Base-by-base conservation (phyloP, 2,797 vertebrate genomes). In the Cossypha dichroa region DNA sequence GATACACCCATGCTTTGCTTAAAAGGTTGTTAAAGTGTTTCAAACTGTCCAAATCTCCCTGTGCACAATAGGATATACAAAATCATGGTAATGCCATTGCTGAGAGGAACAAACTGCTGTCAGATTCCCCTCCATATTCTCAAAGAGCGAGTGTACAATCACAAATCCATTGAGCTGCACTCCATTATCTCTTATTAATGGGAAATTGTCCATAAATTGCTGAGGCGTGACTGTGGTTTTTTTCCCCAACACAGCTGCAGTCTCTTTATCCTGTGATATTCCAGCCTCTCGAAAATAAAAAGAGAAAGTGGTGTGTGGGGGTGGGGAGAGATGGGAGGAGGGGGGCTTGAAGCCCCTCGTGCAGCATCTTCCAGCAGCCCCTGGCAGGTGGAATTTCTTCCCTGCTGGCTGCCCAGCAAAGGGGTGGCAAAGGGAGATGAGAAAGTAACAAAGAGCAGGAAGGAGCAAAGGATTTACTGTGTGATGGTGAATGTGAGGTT, bases 131-230 rank as follows among this genome's bases (percentile, higher is more conserved):
- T 91, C 66, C 56, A 4, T 51, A 34, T 93, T 88, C 95, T 98
- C 96, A 94, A 85, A 97, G 95, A 97, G 84, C 1, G 5, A 96
- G 73, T 31, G 67, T 96, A 97, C 94, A 96, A 97, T 96, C 66
- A 55, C 92, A 94, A 94, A 97, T 91, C 97, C 94, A 97, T 97
- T 97, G 97, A 98, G 96, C 95, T 87, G 78, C 79, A 87, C 87
- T 97, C 96, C 78, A 96, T 97, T 98, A 96, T 98, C 95, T 96
- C 94, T 96, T 98, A 98, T 98, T 98, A 98, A 98, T 97, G 96
- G 97, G 82, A 98, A 98, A 97, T 98, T 98, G 98, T 96, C 94
- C 94, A 96, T 97, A 97, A 98, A 98, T 98, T 98, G 97, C 95
- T 29, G 86, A 98, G 97, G 97, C 97, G 56, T 98, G 97, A 97